Evolutionary conservation across 2,888 invertebrate genomes (phyloP), one percentile per base, ranked within the genome.

Genomic region (Lomographa bimaculata): DNA sequence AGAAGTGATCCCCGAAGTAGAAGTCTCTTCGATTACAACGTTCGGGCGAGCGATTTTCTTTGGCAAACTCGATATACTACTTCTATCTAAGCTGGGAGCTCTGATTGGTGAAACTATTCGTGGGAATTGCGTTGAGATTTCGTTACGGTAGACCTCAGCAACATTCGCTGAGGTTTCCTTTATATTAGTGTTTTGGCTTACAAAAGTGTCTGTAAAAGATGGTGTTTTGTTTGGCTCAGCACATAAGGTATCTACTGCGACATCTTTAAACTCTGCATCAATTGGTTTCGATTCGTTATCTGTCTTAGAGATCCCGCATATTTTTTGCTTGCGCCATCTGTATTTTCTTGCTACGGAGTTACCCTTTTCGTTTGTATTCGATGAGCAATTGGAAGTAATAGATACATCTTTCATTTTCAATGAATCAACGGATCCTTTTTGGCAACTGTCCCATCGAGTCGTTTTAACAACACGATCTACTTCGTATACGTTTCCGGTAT

Each of bases 1-100:
- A 5, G 72, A 71, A 57, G 68, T 68, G 6, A 64, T 41, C n/a
- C 58, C 66, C 8, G 70, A 71, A 7, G 65, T 66, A 6, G 71
- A 68, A 1, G 69, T 63, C 57, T 70, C 68, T 34, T 64, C 66
- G 16, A 69, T 51, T 7, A 45, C 43, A 8, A 64, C 21, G 14
- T 54, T 64, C n/a, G 20, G 20, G 6, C 14, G 9, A 2, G 10
- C 18, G 7, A 10, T 16, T 3, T 20, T 21, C 4, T 35, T 29
- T 0, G 2, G 7, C 2, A 7, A 25, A 14, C 28, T 47, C 10
- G 24, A 16, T 10, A 34, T 24, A 20, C 38, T 45, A 5, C 11
- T 38, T 7, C 14, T 29, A 2, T 33, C 17, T 11, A 25, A 2
- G 12, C 41, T 41, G 8, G 7, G 25, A 14, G 18, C 25, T 29